Evolutionary conservation across 2,113 vertebrate genomes (phyloP).

Genomic region (Atherinomorus stipes): DNA sequence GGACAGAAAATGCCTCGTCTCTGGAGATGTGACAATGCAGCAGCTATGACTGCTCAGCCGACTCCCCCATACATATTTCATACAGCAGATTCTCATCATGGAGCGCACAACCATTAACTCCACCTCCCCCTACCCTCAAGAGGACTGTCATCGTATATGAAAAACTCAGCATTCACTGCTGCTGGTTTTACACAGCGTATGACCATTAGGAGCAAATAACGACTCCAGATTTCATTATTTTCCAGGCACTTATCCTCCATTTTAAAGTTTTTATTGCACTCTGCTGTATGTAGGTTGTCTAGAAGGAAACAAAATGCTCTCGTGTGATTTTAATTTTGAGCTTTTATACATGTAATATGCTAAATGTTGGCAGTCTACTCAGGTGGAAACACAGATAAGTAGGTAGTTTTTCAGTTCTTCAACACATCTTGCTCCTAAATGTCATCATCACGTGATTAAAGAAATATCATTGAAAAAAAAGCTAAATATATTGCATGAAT

Average conservation of each 20-base stretch:
- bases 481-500: too few species aligned
- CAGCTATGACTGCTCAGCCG: slow-evolving; percentile 36
- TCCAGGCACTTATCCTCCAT: neutral
- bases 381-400: too few species aligned
- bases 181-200: slow-evolving; percentile 4
- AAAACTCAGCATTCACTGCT: slow-evolving; percentile 35
- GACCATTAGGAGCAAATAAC: slow-evolving; percentile 28
- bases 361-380: neutral
- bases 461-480: too few species aligned
- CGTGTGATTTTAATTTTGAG: slow-evolving; percentile 13
- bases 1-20: slow-evolving; percentile 27
- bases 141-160: slow-evolving; percentile 42
- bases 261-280: slow-evolving; percentile 7
- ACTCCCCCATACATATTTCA: slow-evolving; percentile 69
- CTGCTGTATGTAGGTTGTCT: slow-evolving; percentile 3
- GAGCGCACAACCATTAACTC: slow-evolving; percentile 45
- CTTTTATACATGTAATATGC: slow-evolving; percentile 4
- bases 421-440: too few species aligned
- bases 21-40: slow-evolving; percentile 32
- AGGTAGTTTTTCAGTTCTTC: too few species aligned
- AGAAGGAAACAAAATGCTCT: neutral
- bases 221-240: slow-evolving; percentile 12
- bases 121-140: slow-evolving; percentile 22
- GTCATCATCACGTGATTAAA: too few species aligned
- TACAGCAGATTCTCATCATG: slow-evolving; percentile 51